Base-by-base conservation (phyloP, 1,140 invertebrate genomes). In the Chrysopa pallens region DNA sequence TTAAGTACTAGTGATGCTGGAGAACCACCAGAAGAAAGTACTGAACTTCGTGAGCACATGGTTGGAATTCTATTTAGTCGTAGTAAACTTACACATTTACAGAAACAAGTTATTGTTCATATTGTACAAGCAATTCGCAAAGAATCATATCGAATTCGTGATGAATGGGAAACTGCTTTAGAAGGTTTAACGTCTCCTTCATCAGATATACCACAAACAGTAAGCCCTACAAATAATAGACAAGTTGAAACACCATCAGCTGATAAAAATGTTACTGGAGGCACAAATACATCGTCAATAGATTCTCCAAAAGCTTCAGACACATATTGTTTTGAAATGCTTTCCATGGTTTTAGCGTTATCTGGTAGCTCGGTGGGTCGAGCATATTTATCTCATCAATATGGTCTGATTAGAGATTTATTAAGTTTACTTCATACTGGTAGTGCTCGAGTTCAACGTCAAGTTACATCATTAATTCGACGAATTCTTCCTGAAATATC, bases 301-400 rank as follows among this genome's bases (percentile, higher is more conserved):
- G 61, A 76, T 48, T 50, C 64, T 6, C 60, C 60, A 39, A 67
- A 69, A 54, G 55, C 70, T 38, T 64, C 79, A 3, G 92, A 96
- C 64, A 89, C 87, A 7, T 96, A 95, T 57, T 96, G 91, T 64
- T 97, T 97, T 60, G 91, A 97, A 67, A 91, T 97, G 85, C 63
- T 97, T 6, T 94, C 88, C 1, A 86, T 96, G 77, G 91, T 82
- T 12, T 59, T 94, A 46, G 91, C 93, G 0, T 61, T 96, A n/a
- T 93, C 87, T 49, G 92, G 92, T 4, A 94, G 89, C 47, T 71
- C 77, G 1, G 88, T 94, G 0, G 92, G 92, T 0, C 68, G 90
- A 28, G 75, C 78, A 8, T 93, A 95, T 62, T 64, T 97, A 5
- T 86, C 90, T 0, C 85, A 92, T 54, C 88, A 94, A 53, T 74